A percentile compares a stretch with the other conserved stretches of the same genome.
Conservation (phyloP, 92 coral and sea anemone genomes). For the Phenganax marumi region DNA sequence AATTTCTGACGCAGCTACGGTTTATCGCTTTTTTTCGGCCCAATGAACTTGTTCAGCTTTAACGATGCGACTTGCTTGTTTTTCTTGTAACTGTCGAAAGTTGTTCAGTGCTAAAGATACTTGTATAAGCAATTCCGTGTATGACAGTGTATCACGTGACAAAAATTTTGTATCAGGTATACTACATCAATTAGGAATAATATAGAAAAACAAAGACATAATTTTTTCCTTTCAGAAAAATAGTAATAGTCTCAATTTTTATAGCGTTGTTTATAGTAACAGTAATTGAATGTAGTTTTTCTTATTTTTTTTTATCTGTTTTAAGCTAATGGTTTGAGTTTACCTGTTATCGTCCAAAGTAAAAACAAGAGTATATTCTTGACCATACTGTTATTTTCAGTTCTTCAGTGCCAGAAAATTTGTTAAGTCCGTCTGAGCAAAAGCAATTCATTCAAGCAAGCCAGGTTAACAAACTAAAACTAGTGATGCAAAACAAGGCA, state of each 20-base stretch:
- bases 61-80: too few species aligned
- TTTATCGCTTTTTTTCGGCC: too few species aligned
- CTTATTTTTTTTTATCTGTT: not conserved
- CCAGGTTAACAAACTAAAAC: not conserved
- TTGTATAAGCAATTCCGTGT: too few species aligned
- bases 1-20: too few species aligned
- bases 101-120: too few species aligned
- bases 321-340: not conserved
- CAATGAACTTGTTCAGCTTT: too few species aligned
- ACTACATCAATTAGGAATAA: too few species aligned
- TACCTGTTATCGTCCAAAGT: slow-evolving; percentile 39
- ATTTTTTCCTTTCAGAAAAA: not conserved
- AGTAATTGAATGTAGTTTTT: not conserved
- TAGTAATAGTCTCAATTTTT: not conserved
- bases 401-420: not conserved
- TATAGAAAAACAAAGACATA: too few species aligned
- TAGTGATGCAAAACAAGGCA: slow-evolving; percentile 32
- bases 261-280: not conserved
- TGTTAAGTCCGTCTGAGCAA: not conserved
- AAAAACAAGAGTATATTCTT: slow-evolving; percentile 11
- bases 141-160: too few species aligned
- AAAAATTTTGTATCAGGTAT: too few species aligned
- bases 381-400: not conserved
- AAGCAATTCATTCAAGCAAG: not conserved
- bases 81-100: too few species aligned